Base-by-base conservation (phyloP, 2,888 invertebrate genomes). In the Opisthograptis luteolata region DNA sequence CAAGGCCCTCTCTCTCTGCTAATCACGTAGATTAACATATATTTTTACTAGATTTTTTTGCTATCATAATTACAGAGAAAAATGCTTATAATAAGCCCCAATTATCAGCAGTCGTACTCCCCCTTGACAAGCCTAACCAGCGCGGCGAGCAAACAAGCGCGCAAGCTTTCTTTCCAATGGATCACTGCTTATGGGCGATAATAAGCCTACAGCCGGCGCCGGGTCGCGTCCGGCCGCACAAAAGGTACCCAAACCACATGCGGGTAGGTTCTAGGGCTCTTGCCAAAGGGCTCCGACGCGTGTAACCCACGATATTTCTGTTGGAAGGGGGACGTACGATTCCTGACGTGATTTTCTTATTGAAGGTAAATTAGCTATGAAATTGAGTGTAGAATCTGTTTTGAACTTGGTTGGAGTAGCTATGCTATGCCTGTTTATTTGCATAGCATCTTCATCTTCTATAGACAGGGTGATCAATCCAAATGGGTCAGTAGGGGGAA, bases 201-300 rank as follows among this genome's bases (percentile, higher is more conserved):
- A 74, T 73, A 77, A 72, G 70, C 66, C 41, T 25, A 24, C 40
- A 44, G 28, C 44, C 14, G 43, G 17, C 34, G 62, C 57, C 60
- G 70, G 65, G 67, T 68, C 64, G 67, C 66, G 66, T 73, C 66
- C 65, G 58, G 61, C 76, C 77, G 60, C 73, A 73, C 68, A 69
- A 70, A 70, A 66, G 58, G 43, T 60, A 62, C 62, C 61, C 60
- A 60, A 73, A 81, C 84, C 82, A 69, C 83, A 81, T 64, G 68
- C 64, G 66, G 68, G 66, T 44, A 22, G 42, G 37, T 28, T 59
- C 61, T 60, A 39, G 40, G 30, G 50, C 40, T 40, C 44, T 58
- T 57, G 59, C 62, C 58, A 64, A 67, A 63, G 39, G 43, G 60
- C 43, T 50, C 61, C 51, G 60, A 51, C 37, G 15, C 44, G 44